These are phyloP conservation scores for Endomychus coccineus DNA, from an alignment of 2,888 invertebrate genomes.

Conservation along the genomic window DNA sequence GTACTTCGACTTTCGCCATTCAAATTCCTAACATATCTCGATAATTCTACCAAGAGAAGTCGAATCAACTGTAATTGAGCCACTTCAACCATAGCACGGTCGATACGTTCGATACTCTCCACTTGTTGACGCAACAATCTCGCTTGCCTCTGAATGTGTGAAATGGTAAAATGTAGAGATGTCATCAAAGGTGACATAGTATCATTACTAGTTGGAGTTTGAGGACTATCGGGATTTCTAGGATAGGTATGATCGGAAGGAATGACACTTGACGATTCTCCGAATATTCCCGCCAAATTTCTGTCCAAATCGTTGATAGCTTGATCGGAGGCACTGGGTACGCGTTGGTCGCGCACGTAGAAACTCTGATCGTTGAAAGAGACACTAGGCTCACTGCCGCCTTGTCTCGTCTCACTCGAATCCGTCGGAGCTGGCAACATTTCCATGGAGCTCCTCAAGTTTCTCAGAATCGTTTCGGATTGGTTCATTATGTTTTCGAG, in stretches of 20 bases:
- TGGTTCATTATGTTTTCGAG: conserved; percentile 41
- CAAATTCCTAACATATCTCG: conserved; percentile 48
- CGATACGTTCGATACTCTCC: conserved; percentile 39
- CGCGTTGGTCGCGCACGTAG: conserved; percentile 31
- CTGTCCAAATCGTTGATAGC: conserved; percentile 14
- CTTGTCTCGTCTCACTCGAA: conserved; percentile 1
- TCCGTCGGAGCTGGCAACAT: conserved; percentile 27
- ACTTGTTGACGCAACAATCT: conserved; percentile 23
- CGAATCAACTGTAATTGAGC: conserved; percentile 53
- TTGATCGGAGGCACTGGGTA: conserved; percentile 8
- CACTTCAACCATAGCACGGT: conserved; percentile 41
- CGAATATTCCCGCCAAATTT: conserved; percentile 7
- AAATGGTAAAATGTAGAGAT: conserved; percentile 38
- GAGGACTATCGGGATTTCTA: conserved; percentile 24
- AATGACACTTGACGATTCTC: conserved; percentile 22
- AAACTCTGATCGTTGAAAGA: conserved; percentile 32
- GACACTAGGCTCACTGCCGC: conserved; percentile 15
- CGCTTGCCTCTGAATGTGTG: conserved; percentile 40
- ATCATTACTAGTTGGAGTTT: conserved; percentile 19
- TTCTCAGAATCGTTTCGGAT: conserved; percentile 39
- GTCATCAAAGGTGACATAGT: conserved; percentile 37
- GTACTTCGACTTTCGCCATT: conserved; percentile 42
- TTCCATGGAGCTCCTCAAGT: conserved; percentile 37
- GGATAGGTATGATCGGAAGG: conserved; percentile 41
- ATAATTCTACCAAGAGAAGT: conserved; percentile 57